A percentile compares a stretch with the other conserved stretches of the same genome.
These are phyloP conservation scores for Pitta sordida DNA, from an alignment of 2,113 vertebrate genomes.

Conservation along the genomic window DNA sequence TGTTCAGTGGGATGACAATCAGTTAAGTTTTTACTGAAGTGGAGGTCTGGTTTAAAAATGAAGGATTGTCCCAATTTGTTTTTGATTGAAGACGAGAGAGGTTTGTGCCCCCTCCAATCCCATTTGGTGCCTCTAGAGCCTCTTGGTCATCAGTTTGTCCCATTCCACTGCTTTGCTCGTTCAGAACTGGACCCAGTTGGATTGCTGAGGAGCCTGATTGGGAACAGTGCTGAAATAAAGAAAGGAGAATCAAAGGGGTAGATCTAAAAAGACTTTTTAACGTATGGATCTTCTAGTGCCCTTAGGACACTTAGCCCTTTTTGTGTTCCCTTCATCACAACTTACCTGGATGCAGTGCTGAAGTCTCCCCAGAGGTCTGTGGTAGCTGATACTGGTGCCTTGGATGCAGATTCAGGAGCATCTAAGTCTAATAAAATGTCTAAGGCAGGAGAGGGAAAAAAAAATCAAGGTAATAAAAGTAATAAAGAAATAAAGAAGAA, in stretches of 20 bases:
- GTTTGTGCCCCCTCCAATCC: conserved; percentile 36
- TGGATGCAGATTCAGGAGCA: conserved; percentile 64
- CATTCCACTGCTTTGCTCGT: conserved; percentile 11
- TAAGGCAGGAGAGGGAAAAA: not conserved
- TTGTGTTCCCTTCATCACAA: not conserved
- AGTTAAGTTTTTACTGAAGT: not conserved
- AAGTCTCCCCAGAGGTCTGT: conserved; percentile 94
- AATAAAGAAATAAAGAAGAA: no score
- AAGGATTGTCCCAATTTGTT: conserved; percentile 55
- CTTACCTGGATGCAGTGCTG: conserved; percentile 87
- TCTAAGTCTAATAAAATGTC: conserved; percentile 79
- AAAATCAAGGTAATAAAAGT: not conserved
- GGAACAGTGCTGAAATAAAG: conserved; percentile 71
- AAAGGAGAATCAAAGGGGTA: conserved; percentile 28
- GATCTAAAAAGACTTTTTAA: not conserved
- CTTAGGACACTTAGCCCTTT: not conserved
- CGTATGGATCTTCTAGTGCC: not conserved
- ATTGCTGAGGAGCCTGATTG: conserved; percentile 76
- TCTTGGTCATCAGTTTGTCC: conserved; percentile 55
- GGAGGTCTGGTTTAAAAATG: conserved; percentile 33
- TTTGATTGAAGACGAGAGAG: conserved; percentile 54
- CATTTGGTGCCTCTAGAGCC: conserved; percentile 49
- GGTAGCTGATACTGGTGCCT: conserved; percentile 52
- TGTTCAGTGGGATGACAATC: not conserved
- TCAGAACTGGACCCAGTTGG: conserved; percentile 93